Conservation (phyloP, 2,888 invertebrate genomes). For the Troglohyphantes excavatus region DNA sequence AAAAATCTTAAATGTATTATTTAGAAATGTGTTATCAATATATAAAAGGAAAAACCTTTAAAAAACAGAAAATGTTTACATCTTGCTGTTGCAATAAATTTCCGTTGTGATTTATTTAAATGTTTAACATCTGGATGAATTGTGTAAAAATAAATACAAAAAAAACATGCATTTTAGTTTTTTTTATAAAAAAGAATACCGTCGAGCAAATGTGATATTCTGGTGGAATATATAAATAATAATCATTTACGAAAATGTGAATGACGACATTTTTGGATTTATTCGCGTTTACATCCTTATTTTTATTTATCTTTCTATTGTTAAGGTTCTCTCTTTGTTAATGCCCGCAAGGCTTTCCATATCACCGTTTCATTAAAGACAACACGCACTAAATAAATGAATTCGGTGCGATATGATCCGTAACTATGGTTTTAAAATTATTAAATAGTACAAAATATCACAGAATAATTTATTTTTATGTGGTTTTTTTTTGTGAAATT, state of each 20-base stretch:
- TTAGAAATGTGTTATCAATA: slow-evolving; percentile 5
- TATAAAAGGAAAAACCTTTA: not conserved
- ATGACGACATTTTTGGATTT: not conserved
- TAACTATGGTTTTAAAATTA: too few species aligned
- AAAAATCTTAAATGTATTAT: not conserved
- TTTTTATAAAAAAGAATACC: not conserved
- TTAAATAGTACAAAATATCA: too few species aligned
- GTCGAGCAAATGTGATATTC: not conserved
- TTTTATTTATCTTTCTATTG: not conserved
- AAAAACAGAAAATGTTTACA: not conserved
- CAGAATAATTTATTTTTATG: too few species aligned
- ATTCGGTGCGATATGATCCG: too few species aligned
- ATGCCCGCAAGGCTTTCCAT: too few species aligned
- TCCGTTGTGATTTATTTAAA: not conserved
- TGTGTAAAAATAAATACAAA: not conserved
- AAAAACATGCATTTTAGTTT: not conserved
- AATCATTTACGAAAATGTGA: not conserved
- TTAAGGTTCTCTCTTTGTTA: not conserved
- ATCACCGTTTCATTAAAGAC: too few species aligned
- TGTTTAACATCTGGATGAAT: not conserved
- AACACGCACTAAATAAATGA: too few species aligned
- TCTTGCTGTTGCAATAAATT: not conserved
- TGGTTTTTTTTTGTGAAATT: too few species aligned
- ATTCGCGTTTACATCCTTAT: not conserved
- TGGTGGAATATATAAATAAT: not conserved